Conservation (phyloP, 2,888 invertebrate genomes). For the Ariolimax columbianus region DNA sequence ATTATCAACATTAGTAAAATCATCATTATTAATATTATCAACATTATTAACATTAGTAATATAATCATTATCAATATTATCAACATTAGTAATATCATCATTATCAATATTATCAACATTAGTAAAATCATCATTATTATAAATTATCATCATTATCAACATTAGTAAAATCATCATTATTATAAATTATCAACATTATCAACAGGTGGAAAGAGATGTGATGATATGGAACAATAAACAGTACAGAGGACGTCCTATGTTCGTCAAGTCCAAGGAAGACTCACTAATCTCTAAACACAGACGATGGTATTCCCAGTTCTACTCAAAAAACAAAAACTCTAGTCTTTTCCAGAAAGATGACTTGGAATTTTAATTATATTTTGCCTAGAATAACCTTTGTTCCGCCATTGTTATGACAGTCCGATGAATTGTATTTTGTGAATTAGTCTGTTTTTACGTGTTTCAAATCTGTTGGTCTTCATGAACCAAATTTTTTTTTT, state of each 20-base stretch:
- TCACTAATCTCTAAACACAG: conserved; percentile 86
- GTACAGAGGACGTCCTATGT: conserved; percentile 85
- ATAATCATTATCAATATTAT: too few species aligned
- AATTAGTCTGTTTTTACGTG: too few species aligned
- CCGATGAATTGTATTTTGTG: not conserved
- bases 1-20: too few species aligned
- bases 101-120: too few species aligned
- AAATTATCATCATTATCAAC: too few species aligned
- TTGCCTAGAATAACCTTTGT: not conserved
- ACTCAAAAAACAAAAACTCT: conserved; percentile 79
- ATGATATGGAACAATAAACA: conserved; percentile 92
- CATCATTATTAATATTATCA: too few species aligned
- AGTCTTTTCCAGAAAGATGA: conserved; percentile 33
- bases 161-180: too few species aligned
- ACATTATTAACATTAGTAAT: too few species aligned
- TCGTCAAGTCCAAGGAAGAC: conserved; percentile 85
- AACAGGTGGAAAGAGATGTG: conserved; percentile 90
- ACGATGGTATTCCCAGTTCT: conserved; percentile 91
- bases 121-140: too few species aligned
- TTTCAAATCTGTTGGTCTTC: too few species aligned
- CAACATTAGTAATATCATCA: too few species aligned
- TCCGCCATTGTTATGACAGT: not conserved
- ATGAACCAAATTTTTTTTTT: too few species aligned
- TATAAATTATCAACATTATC: conserved; percentile 55
- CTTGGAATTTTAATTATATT: conserved; percentile 32